Conservation (phyloP, 2,113 vertebrate genomes). For the Sprattus sprattus region DNA sequence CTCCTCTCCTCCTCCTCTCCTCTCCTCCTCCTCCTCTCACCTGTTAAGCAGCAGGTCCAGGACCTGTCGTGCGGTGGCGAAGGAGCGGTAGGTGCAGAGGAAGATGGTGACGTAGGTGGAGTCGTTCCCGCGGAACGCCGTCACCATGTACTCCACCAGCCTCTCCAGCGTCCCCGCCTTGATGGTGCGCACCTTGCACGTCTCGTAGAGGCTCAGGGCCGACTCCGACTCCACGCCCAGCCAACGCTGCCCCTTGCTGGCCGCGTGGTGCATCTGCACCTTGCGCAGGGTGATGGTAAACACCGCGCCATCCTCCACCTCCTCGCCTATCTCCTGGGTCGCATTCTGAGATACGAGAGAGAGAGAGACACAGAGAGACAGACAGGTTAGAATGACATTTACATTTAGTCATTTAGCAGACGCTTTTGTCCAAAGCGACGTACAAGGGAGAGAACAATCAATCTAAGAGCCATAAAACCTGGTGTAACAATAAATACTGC, state of each 20-base stretch:
- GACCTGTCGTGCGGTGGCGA: conserved; percentile 90
- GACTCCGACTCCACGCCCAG: conserved; percentile 93
- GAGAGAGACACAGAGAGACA: neutral
- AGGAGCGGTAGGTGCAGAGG: conserved; percentile 95
- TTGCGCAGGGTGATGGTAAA: conserved; percentile 96
- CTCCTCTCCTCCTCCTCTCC: neutral
- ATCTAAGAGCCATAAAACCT: too few species aligned
- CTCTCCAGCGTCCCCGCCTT: conserved; percentile 95
- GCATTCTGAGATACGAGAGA: conserved; percentile 76
- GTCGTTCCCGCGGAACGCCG: conserved; percentile 92
- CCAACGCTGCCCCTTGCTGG: conserved; percentile 95
- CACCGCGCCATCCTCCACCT: conserved; percentile 91
- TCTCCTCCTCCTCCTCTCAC: conserved; percentile 62
- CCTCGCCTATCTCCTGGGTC: conserved; percentile 97
- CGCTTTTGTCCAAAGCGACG: too few species aligned
- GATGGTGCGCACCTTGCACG: conserved; percentile 93
- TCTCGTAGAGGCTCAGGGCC: conserved; percentile 90
- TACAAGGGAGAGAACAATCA: too few species aligned
- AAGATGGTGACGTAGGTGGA: conserved; percentile 98
- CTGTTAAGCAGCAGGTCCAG: conserved; percentile 94
- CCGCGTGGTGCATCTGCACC: conserved; percentile 88
- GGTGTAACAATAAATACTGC: too few species aligned
- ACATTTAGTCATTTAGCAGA: too few species aligned
- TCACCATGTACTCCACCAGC: conserved; percentile 97
- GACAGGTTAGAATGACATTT: neutral